These are phyloP conservation scores for Plagodis pulveraria DNA, from an alignment of 2,888 invertebrate genomes.

Conservation along the genomic window DNA sequence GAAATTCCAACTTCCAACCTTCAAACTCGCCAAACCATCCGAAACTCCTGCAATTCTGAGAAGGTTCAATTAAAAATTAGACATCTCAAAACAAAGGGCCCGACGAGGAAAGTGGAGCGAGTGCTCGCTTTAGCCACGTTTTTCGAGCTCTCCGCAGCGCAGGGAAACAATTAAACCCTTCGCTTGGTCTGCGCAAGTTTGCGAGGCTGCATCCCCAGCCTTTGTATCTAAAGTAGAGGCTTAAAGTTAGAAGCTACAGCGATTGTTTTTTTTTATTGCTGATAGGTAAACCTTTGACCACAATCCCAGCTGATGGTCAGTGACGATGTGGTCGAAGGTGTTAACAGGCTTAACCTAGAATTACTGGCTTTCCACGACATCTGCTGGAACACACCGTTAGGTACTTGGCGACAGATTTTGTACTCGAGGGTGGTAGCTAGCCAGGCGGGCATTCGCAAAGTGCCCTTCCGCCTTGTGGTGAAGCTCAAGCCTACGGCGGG, in stretches of 20 bases:
- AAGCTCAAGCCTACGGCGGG: too few species aligned
- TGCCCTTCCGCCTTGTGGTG: too few species aligned
- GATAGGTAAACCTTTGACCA: too few species aligned
- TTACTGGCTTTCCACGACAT: too few species aligned
- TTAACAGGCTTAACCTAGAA: too few species aligned
- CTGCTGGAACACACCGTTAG: too few species aligned
- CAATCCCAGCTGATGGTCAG: too few species aligned
- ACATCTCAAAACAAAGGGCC: constrained; percentile 64
- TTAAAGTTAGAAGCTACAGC: constrained; percentile 6
- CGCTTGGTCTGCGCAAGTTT: constrained; percentile 68
- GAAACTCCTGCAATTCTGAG: constrained; percentile 11
- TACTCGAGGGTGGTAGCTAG: too few species aligned
- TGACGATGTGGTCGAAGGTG: too few species aligned
- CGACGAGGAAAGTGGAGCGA: constrained; percentile 55
- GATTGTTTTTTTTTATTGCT: background rate
- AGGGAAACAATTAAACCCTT: constrained; percentile 82
- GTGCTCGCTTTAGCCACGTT: constrained; percentile 61
- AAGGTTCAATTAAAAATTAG: constrained; percentile 73
- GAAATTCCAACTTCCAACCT: background rate
- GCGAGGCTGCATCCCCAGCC: constrained; percentile 67
- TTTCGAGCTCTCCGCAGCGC: constrained; percentile 64
- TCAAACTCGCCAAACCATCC: constrained; percentile 3
- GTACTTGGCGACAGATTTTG: too few species aligned
- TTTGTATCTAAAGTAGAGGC: constrained; percentile 60
- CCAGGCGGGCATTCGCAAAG: too few species aligned